These are phyloP conservation scores for Galaxea fascicularis DNA, from an alignment of 92 coral and sea anemone genomes.

Conservation along the genomic window DNA sequence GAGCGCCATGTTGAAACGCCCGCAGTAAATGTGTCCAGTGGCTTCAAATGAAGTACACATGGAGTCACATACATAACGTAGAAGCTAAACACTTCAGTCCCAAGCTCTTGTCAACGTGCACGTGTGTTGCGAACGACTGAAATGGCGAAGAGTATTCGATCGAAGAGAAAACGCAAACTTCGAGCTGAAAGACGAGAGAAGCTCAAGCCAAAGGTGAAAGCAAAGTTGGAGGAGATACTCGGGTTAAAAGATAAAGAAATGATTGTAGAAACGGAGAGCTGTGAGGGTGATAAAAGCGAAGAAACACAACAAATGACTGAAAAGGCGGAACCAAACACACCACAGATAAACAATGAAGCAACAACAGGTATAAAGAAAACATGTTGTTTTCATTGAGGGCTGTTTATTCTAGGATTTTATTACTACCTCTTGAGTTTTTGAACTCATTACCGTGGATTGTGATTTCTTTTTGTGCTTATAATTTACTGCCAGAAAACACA, in stretches of 20 bases:
- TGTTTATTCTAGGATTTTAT: too few species aligned
- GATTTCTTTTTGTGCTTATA: background rate
- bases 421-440: background rate
- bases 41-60: background rate
- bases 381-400: background rate
- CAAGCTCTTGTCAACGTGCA: constrained; percentile 51
- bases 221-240: constrained; percentile 68
- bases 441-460: background rate
- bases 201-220: constrained; percentile 81
- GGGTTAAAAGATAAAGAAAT: constrained; percentile 73
- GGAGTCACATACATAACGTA: background rate
- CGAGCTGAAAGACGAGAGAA: constrained; percentile 86
- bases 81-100: background rate
- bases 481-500: constrained; percentile 10
- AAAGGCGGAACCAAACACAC: background rate
- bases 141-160: constrained; percentile 98
- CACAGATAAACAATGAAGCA: constrained; percentile 30
- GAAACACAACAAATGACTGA: constrained; percentile 41
- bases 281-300: constrained; percentile 20
- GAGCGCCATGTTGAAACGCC: constrained; percentile 76
- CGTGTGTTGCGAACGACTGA: constrained; percentile 56
- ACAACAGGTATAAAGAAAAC: constrained; percentile 17
- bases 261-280: constrained; percentile 60
- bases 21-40: too few species aligned
- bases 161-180: constrained; percentile 89